These are phyloP conservation scores for Anastrepha ludens DNA, from an alignment of 1,140 invertebrate species.

Conservation along the genomic window DNA sequence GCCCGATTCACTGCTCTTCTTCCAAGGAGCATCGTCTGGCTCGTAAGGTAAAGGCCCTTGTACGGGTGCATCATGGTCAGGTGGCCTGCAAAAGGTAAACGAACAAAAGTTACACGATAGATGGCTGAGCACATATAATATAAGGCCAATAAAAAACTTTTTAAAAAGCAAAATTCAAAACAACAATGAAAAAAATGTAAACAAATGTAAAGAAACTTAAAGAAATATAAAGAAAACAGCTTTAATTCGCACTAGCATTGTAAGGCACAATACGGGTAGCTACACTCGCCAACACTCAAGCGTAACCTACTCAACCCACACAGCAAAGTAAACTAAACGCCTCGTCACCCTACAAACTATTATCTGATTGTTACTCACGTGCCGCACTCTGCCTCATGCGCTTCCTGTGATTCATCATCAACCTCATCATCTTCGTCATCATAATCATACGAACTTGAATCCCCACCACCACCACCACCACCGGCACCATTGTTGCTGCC, in stretches of 20 bases:
- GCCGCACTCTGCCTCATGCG: slow-evolving; percentile 54
- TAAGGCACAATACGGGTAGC: neutral
- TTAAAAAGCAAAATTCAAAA: neutral
- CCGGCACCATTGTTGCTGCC: slow-evolving; percentile 12
- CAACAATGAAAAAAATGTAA: neutral
- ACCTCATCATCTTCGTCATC: slow-evolving; percentile 64
- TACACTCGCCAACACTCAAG: neutral
- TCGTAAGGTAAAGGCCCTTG: slow-evolving; percentile 96
- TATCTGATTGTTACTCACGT: slow-evolving; percentile 56
- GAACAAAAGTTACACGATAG: slow-evolving; percentile 18
- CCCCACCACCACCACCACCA: slow-evolving; percentile 56
- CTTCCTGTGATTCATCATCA: slow-evolving; percentile 62
- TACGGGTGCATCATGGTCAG: slow-evolving; percentile 87
- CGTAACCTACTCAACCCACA: neutral
- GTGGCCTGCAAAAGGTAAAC: slow-evolving; percentile 63
- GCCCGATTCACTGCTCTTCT: slow-evolving; percentile 86
- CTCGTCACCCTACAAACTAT: neutral
- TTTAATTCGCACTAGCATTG: slow-evolving; percentile 1
- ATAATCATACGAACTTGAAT: slow-evolving; percentile 69
- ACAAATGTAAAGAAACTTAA: slow-evolving; percentile 39
- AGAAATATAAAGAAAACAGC: slow-evolving; percentile 5
- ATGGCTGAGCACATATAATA: neutral
- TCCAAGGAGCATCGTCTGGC: slow-evolving; percentile 96
- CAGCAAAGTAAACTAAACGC: neutral
- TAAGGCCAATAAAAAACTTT: neutral